Evolutionary conservation across 2,113 vertebrate species (phyloP), one percentile per base, ranked within the genome.

Genomic region (Calidris pygmaea): DNA sequence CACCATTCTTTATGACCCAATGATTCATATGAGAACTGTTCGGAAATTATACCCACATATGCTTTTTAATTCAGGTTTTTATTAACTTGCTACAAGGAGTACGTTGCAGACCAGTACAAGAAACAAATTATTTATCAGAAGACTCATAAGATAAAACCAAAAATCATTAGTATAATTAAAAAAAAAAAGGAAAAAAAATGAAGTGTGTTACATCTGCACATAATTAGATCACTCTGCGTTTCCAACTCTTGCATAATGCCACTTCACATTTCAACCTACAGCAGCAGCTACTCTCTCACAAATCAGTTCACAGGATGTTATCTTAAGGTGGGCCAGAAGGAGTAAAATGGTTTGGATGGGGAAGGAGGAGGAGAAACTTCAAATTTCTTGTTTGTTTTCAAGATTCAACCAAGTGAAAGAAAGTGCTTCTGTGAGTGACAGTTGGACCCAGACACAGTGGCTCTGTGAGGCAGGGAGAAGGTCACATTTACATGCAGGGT

Each of bases 401-500:
- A 84, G 83, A 93, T 59, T 79, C 1, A 9, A 84, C 87, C 85
- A 92, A 94, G 85, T 86, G 89, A 95, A 97, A 96, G 76, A 76
- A 96, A 96, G 75, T 85, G 85, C 77, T 92, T 85, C 89, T 80
- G 78, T 96, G 93, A 97, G 88, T 92, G 93, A 95, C 93, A 95
- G 96, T 11, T 23, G 14, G 92, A 83, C 50, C 80, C 68, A 95
- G 88, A 96, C 95, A 96, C 92, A 95, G 88, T 0, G 41, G 79
- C 93, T 97, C 95, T 96, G 93, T 97, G 84, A 96, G 92, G 94
- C 76, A 92, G 80, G 58, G 59, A 96, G 92, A 97, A 96, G 92
- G 96, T 93, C 90, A 96, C 89, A 97, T 98, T 97, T 97, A 96
- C 96, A 97, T 96, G 83, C 6, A 6, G 95, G 93, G 93, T 97